Evolutionary conservation across 2,113 vertebrate species (phyloP), one percentile per base, ranked within the genome.

Genomic region (Lophochroa leadbeateri): DNA sequence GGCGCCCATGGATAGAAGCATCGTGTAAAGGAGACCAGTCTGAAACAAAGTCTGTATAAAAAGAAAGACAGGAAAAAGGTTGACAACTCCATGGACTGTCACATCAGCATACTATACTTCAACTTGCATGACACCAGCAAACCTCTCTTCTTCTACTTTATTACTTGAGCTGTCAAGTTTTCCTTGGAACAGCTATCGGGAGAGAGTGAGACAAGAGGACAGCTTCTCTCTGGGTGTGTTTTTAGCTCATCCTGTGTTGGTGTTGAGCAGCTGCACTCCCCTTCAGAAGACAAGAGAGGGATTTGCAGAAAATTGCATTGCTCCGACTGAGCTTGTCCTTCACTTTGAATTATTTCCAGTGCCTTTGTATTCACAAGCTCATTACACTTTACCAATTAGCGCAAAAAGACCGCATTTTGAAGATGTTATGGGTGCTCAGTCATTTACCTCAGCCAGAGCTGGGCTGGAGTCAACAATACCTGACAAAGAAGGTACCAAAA

Each of bases 1-100:
- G 87, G 21, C 95, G 97, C 61, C 99, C 99, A 1, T 98, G 98
- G 74, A 98, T 95, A 11, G 99, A 98, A 63, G 99, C 99, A 69
- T 99, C 98, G 0, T 99, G 99, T 83, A 99, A 44, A 13, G 98
- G 98, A 94, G 99, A 98, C 99, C 99, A 99, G 77, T 99, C 99
- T 12, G 99, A 98, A 77, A 98, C 92, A 53, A 94, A 70, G 82
- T 98, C 98, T 98, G 90, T 33, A 47, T 14, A 63, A 92, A 96
- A 58, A 92, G 18, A 96, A 58, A 91, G 72, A 88, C 21, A 92
- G 16, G 28, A 31, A 60, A 50, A 46, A 33, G 11, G 24, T 80
- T 90, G 93, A 88, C 67, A 75, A 5, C 44, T 82, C 55, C 4
- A 1, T 37, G 58, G 21, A 55, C 29, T 37, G 28, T 23, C 81